Base-by-base conservation (phyloP, 2,797 vertebrate genomes). In the Sphenopsis melanotis region DNA sequence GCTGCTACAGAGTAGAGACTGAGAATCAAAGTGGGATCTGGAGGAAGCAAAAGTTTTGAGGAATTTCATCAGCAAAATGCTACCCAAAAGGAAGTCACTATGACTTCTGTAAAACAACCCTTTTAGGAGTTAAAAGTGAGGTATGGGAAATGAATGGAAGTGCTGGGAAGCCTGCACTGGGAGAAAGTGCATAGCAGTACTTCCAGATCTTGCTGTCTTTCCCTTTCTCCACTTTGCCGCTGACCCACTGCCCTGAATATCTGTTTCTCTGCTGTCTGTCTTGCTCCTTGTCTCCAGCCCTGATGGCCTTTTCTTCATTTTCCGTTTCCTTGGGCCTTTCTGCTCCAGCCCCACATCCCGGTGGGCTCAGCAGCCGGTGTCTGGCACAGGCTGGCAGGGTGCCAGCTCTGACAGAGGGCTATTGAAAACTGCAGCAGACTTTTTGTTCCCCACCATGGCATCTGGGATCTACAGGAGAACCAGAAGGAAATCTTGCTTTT, bases 261-360 rank as follows among this genome's bases (percentile, higher is more conserved):
- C 23, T 61, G 9, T 32, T 30, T 50, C 56, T 61, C 1, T 53
- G 4, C 18, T 22, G 29, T 18, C 22, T 42, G 12, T 42, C 37
- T 65, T 2, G 0, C 37, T 87, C 46, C 23, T 41, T 22, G 10
- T n/a, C 59, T 60, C 53, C 32, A 44, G 60, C 30, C 18, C 65
- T 52, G 32, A 49, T 47, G 41, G 14, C 12, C 20, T 19, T 37
- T 53, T 21, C 76, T 50, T 29, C 69, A 23, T 80, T 75, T 60
- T 30, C 0, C 0, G 16, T 64, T 89, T 78, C 44, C 49, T 66
- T n/a, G 55, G 70, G 78, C 50, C 49, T 36, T 75, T 83, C 70
- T 41, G 60, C 76, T 49, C 24, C 41, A n/a, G 76, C 39, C 6
- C 30, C 0, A 0, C 2, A 0, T 57, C 61, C 79, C 71, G n/a